Base-by-base conservation (phyloP, 2,888 invertebrate species). In the Apamea sordens region DNA sequence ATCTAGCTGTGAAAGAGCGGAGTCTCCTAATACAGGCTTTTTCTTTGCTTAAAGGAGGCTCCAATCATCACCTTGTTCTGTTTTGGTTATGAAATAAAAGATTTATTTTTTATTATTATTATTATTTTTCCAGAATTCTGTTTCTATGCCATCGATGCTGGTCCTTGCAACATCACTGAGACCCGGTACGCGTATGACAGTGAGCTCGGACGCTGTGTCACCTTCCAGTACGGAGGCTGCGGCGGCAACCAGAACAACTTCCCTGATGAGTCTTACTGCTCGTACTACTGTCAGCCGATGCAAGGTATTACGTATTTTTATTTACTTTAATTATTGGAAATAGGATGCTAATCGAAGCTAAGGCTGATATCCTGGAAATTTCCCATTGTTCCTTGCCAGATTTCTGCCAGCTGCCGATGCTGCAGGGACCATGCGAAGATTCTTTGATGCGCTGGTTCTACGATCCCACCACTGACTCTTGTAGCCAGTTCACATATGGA, bases 241-340 rank as follows among this genome's bases (percentile, higher is more conserved):
- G 97, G 97, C 4, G 98, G 98, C 53, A 99, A 99, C 93, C 96
- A 97, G 72, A 99, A 99, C 94, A 98, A 98, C 92, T 99, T 98
- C 96, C 97, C 97, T 67, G 96, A 97, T 15, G 97, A 97, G 50
- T 97, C 98, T 50, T 97, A 98, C 90, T 99, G 99, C 94, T 97
- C 98, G 85, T 97, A 97, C 80, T 97, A 97, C 85, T 99, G 99
- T 91, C 97, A 97, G 28, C 95, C 97, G 53, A 87, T 89, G 3
- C 93, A 93, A 91, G 94, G 95, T 94, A 73, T 47, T 47, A 11
- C 28, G 24, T 8, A 44, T 28, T 44, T 44, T 41, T 15, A 24
- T 70, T 32, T 15, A 32, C 32, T 53, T 24, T 24, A 24, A 24
- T 24, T 0, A 32, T 50, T 50, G 5, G 10, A 15, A 44, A 53